Conservation (phyloP, 23 tunicate species). For the Diplosoma virens region DNA sequence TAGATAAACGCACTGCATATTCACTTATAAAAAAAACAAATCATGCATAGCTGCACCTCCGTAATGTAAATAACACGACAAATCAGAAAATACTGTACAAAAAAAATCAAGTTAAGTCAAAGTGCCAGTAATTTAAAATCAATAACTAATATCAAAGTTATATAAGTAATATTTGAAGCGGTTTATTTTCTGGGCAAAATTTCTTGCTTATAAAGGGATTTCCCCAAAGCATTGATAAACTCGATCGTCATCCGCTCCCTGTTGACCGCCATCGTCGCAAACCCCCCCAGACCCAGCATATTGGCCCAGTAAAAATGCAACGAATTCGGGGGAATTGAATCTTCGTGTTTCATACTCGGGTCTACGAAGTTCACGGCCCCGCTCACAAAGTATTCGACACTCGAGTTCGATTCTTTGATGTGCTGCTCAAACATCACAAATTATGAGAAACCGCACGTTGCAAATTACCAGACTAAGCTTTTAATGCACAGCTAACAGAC, state of each 20-base stretch:
- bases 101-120: too few species aligned
- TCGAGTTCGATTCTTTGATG: slow-evolving; percentile 46
- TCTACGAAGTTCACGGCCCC: slow-evolving; percentile 85
- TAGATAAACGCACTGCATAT: too few species aligned
- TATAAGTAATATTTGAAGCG: too few species aligned
- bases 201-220: slow-evolving; percentile 45
- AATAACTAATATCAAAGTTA: too few species aligned
- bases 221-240: slow-evolving; percentile 49
- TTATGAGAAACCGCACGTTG: neutral
- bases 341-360: slow-evolving; percentile 63
- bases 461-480: too few species aligned
- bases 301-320: slow-evolving; percentile 69
- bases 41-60: too few species aligned
- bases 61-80: too few species aligned
- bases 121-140: too few species aligned
- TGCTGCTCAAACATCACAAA: slow-evolving; percentile 39
- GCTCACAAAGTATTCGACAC: slow-evolving; percentile 70
- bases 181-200: slow-evolving; percentile 51
- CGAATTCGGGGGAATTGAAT: slow-evolving; percentile 54
- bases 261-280: slow-evolving; percentile 58
- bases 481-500: too few species aligned
- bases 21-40: too few species aligned
- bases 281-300: slow-evolving; percentile 79
- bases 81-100: too few species aligned
- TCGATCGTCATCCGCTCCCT: slow-evolving; percentile 10